phyloP scores from a whole-genome alignment of 2,113 vertebrate species.

The Podilymbus podiceps region DNA sequence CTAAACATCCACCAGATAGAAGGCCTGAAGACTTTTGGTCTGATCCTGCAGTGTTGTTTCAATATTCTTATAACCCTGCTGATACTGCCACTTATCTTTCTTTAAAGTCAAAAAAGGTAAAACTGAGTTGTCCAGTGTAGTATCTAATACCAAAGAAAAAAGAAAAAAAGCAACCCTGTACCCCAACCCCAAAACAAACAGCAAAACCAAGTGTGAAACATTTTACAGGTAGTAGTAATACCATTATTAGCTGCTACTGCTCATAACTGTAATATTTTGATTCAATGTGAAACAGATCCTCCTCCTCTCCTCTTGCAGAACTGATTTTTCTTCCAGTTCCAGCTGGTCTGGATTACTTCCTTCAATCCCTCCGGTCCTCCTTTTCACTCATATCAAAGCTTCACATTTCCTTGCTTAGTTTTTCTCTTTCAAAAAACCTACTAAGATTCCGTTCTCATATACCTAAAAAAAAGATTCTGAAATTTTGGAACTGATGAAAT shows the following conservation, averaged over 20 bases:
- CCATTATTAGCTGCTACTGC: not conserved
- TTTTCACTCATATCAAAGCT: not conserved
- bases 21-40: not conserved
- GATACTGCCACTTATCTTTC: not conserved
- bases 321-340: not conserved
- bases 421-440: not conserved
- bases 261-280: not conserved
- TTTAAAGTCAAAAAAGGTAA: not conserved
- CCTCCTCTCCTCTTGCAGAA: not conserved
- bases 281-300: not conserved
- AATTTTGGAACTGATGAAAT: not conserved
- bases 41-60: not conserved
- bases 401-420: not conserved
- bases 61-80: not conserved
- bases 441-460: not conserved
- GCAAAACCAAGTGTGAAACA: not conserved
- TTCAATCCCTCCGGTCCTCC: not conserved
- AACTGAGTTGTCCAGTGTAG: not conserved
- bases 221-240: not conserved
- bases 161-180: not conserved
- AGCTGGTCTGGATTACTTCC: not conserved
- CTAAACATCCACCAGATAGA: not conserved
- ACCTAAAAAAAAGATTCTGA: conserved; percentile 22
- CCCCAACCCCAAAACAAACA: not conserved
- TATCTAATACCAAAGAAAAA: not conserved